Evolutionary conservation across 2,888 invertebrate genomes (phyloP), one percentile per base, ranked within the genome.

Genomic region (Rhingia rostrata): DNA sequence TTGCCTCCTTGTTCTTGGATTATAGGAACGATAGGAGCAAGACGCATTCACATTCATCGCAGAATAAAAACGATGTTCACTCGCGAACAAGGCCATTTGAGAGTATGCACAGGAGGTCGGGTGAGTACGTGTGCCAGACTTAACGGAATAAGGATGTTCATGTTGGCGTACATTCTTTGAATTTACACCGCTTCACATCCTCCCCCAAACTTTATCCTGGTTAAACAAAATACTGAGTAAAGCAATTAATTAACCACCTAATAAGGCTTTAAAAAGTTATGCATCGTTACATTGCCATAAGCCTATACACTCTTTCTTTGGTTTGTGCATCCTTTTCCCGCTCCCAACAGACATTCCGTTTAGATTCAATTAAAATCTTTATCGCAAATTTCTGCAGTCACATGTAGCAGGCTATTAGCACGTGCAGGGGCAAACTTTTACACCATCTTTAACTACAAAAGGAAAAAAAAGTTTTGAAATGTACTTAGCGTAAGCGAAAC

Each of bases 181-280:
- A 67, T 67, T 53, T 41, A 35, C 33, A 35, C 37, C 10, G 32
- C 10, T 4, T 12, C 3, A 22, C 22, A 22, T 22, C 47, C 6
- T n/a, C 4, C 22, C 9, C 6, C 7, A 49, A 7, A 30, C 4
- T n/a, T 14, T 3, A 45, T 51, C 43, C 33, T 14, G 10, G 7
- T 41, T 30, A 10, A 39, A 47, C 5, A 66, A 66, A 47, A 32
- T 47, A 30, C 35, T 12, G 33, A 79, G 53, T 54, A 37, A 60
- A 35, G 66, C 73, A 79, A 67, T 73, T 80, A 80, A 80, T 80
- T 80, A 80, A 39, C 67, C 74, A 74, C 67, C 43, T 54, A 80
- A 74, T 63, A 56, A 37, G 61, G 33, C 49, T 49, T 67, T 56
- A 41, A 74, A 80, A 80, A 74, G 56, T 80, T 63, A 22, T 43